phyloP scores from a whole-genome alignment of 2,888 invertebrate genomes.

The Macrosiphum euphorbiae region DNA sequence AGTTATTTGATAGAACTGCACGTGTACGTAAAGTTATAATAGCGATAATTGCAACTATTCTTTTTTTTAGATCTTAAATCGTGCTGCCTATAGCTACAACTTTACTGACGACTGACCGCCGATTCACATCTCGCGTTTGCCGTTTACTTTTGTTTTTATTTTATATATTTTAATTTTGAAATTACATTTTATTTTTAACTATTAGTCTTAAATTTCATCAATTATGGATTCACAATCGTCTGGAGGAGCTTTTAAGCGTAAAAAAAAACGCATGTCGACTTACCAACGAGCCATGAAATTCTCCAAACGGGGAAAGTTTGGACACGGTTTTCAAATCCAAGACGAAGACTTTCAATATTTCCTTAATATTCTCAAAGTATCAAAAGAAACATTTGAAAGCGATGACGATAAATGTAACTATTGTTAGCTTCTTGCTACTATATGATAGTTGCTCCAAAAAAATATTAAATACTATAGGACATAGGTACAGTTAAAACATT shows the following conservation, averaged over 20 bases:
- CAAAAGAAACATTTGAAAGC: conserved; percentile 64
- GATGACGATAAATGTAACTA: conserved; percentile 65
- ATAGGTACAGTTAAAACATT: neutral
- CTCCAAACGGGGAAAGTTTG: conserved; percentile 64
- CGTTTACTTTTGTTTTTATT: neutral
- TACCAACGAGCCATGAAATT: conserved; percentile 63
- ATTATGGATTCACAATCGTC: conserved; percentile 46
- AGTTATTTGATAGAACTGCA: no score
- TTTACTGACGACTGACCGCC: no score
- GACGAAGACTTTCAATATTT: conserved; percentile 66
- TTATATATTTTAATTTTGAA: neutral
- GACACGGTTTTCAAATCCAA: conserved; percentile 64
- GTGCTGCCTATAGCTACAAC: no score
- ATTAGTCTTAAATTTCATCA: neutral
- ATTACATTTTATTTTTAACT: neutral
- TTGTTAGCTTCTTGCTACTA: neutral
- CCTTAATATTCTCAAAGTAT: conserved; percentile 65
- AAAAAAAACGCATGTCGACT: conserved; percentile 61
- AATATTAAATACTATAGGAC: neutral
- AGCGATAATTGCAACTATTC: no score
- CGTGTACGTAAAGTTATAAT: no score
- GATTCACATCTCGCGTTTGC: neutral
- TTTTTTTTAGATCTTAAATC: no score
- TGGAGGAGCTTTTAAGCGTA: conserved; percentile 56
- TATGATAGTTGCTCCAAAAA: neutral